A percentile compares a stretch with the other conserved stretches of the same genome.
phyloP scores from a whole-genome alignment of 2,797 vertebrate genomes.

The Denticeps clupeoides region DNA sequence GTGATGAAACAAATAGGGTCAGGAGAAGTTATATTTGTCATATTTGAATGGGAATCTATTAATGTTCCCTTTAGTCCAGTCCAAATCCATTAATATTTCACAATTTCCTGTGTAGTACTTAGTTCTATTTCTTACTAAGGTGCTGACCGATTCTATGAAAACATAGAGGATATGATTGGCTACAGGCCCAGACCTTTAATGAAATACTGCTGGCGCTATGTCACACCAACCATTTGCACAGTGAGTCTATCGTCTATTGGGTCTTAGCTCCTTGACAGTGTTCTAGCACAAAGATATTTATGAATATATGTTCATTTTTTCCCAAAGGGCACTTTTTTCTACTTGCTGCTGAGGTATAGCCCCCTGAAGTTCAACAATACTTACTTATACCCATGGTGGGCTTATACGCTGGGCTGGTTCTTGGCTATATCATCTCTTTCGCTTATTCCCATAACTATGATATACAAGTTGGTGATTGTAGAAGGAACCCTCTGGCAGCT shows the following conservation, averaged over 20 bases:
- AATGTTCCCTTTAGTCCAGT: too few species aligned
- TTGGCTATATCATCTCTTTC: conserved; percentile 40
- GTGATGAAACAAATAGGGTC: too few species aligned
- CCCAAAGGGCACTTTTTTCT: conserved; percentile 44
- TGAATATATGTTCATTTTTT: neutral
- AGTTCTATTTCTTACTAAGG: conserved; percentile 28
- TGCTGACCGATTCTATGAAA: conserved; percentile 46
- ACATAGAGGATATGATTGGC: conserved; percentile 58
- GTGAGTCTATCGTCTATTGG: conserved; percentile 42
- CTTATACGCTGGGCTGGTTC: conserved; percentile 49
- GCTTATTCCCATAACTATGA: conserved; percentile 44
- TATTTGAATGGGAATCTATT: too few species aligned
- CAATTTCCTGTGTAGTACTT: neutral
- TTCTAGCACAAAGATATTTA: too few species aligned
- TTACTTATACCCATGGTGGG: conserved; percentile 52
- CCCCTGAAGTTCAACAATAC: conserved; percentile 51
- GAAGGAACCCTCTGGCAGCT: conserved; percentile 49
- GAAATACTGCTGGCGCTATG: conserved; percentile 51
- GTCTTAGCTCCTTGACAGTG: too few species aligned
- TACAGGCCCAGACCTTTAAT: conserved; percentile 43
- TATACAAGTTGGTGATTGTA: conserved; percentile 37
- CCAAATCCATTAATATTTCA: neutral
- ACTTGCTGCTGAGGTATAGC: conserved; percentile 41
- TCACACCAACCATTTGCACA: conserved; percentile 40
- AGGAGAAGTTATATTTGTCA: too few species aligned